Evolutionary conservation across 1,140 invertebrate species (phyloP).

Genomic region (Ceratina australensis): DNA sequence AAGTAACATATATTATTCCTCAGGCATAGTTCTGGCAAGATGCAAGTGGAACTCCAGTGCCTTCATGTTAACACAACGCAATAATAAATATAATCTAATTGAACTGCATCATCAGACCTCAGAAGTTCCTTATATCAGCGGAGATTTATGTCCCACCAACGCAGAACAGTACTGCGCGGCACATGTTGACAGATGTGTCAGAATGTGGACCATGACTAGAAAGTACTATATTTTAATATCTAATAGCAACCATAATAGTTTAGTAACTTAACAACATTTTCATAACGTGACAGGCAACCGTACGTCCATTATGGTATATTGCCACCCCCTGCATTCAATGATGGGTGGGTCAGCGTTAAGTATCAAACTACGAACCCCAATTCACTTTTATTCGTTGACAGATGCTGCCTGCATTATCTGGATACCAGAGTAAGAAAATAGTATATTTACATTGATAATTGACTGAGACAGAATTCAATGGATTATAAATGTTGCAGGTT

Average conservation of each 20-base stretch:
- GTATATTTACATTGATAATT: constrained; percentile 10
- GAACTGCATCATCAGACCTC: constrained; percentile 59
- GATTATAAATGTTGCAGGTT: constrained; percentile 52
- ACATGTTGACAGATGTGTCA: constrained; percentile 62
- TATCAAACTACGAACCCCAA: constrained; percentile 66
- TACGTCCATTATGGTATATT: constrained; percentile 50
- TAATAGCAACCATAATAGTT: too few species aligned
- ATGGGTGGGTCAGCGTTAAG: constrained; percentile 72
- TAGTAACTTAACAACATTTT: too few species aligned
- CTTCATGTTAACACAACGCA: constrained; percentile 58
- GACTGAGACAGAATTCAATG: constrained; percentile 19
- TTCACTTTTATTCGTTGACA: constrained; percentile 68
- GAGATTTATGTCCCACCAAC: constrained; percentile 63
- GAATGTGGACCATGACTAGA: constrained; percentile 70
- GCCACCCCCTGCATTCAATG: constrained; percentile 47
- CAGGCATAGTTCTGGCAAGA: constrained; percentile 67
- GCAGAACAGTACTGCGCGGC: constrained; percentile 66
- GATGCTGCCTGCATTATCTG: constrained; percentile 73
- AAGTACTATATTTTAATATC: too few species aligned
- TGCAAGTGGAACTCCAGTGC: constrained; percentile 63
- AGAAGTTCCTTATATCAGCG: constrained; percentile 60
- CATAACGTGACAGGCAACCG: too few species aligned
- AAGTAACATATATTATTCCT: constrained; percentile 28
- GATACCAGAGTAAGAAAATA: constrained; percentile 67
- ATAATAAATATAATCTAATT: constrained; percentile 53